A percentile compares a stretch with the other conserved stretches of the same genome.
Conservation (phyloP, 64 coral and sea anemone genomes). For the Pocillopora damicornis region DNA sequence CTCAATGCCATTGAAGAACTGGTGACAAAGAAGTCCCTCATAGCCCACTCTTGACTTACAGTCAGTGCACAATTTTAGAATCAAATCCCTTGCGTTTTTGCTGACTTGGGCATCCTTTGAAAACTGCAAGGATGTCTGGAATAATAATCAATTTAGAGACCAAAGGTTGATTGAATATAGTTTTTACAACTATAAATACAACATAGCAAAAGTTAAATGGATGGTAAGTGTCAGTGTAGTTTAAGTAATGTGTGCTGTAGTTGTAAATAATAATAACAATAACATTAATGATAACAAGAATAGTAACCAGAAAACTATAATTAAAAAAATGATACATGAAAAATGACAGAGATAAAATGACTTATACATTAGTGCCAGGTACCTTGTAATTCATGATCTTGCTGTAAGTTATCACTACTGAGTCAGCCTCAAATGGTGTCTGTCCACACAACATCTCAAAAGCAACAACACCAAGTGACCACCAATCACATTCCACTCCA, state of each 20-base stretch:
- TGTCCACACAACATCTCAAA: constrained; percentile 96
- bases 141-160: neutral
- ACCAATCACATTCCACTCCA: constrained; percentile 97
- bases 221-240: too few relatives aligned
- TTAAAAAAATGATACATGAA: too few relatives aligned
- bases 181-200: too few relatives aligned
- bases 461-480: constrained; percentile 93
- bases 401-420: constrained; percentile 94
- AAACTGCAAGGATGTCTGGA: constrained; percentile 71
- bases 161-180: neutral
- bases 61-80: constrained; percentile 55
- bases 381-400: constrained; percentile 99
- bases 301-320: too few relatives aligned
- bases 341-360: too few relatives aligned
- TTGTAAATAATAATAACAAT: too few relatives aligned
- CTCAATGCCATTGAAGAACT: constrained; percentile 78
- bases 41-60: constrained; percentile 74
- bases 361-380: neutral
- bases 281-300: too few relatives aligned
- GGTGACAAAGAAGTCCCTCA: constrained; percentile 70
- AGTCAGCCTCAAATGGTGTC: constrained; percentile 92
- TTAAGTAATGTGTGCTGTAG: too few relatives aligned
- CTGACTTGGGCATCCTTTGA: constrained; percentile 62
- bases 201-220: too few relatives aligned
- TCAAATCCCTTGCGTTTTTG: constrained; percentile 65